A percentile compares a stretch with the other conserved stretches of the same genome.
Conservation (phyloP, 2,797 vertebrate genomes). For the Lates japonicus region DNA sequence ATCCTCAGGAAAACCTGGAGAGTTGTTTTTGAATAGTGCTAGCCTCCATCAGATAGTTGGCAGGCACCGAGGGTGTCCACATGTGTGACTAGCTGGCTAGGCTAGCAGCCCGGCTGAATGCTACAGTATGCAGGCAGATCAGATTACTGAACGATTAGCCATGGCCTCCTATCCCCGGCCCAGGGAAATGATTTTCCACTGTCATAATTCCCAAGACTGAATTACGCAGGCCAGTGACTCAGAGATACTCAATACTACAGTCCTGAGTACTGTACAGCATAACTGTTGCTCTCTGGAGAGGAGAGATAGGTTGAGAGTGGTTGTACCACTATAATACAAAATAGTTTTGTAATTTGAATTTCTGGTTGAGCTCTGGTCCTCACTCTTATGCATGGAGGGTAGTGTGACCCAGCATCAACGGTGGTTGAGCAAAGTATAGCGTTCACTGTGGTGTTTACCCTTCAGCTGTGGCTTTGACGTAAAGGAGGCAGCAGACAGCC, state of each 20-base stretch:
- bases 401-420: slow-evolving; percentile 10
- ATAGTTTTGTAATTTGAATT: slow-evolving; percentile 52
- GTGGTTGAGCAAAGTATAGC: background rate
- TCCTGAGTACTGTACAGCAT: slow-evolving; percentile 59
- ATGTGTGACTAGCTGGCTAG: slow-evolving; percentile 79
- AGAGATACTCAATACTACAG: slow-evolving; percentile 77
- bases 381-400: background rate
- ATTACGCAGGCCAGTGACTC: slow-evolving; percentile 82
- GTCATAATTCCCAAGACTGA: slow-evolving; percentile 86
- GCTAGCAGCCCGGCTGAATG: slow-evolving; percentile 72
- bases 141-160: slow-evolving; percentile 88
- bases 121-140: slow-evolving; percentile 84
- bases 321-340: slow-evolving; percentile 43
- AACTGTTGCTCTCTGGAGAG: slow-evolving; percentile 73
- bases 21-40: slow-evolving; percentile 75
- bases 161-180: slow-evolving; percentile 81
- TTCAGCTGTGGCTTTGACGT: slow-evolving; percentile 8
- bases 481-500: slow-evolving; percentile 35
- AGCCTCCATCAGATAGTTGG: slow-evolving; percentile 78
- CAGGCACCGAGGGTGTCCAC: slow-evolving; percentile 75
- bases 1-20: slow-evolving; percentile 84
- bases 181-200: slow-evolving; percentile 87
- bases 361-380: slow-evolving; percentile 4
- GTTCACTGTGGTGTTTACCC: slow-evolving; percentile 32
- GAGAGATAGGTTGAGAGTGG: slow-evolving; percentile 47